Percentiles rank a stretch among this genome's conserved stretches.
These are phyloP conservation scores for Drosophila aldrichi DNA, from an alignment of 2,888 invertebrate genomes.

Conservation along the genomic window DNA sequence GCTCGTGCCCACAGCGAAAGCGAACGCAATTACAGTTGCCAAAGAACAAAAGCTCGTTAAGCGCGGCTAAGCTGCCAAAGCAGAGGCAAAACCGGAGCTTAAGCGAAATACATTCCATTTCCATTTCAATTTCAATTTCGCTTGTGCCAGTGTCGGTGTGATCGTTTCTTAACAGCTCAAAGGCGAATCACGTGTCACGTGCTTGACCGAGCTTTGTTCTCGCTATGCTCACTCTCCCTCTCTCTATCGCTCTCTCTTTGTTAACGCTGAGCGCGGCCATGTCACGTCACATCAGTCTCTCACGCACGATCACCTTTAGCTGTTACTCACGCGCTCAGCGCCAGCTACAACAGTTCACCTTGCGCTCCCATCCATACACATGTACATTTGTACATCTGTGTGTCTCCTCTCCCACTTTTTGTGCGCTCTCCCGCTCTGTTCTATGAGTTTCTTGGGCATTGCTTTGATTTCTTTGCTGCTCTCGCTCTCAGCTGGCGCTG, in stretches of 20 bases:
- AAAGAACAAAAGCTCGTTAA: slow-evolving; percentile 67
- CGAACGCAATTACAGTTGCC: slow-evolving; percentile 68
- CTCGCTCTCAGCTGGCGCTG: slow-evolving; percentile 39
- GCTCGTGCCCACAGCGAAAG: slow-evolving; percentile 30
- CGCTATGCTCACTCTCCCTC: background rate
- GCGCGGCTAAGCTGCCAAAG: slow-evolving; percentile 36
- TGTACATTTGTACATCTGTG: background rate
- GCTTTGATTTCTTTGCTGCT: slow-evolving; percentile 16
- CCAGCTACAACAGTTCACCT: slow-evolving; percentile 38
- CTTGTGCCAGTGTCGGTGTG: slow-evolving; percentile 5
- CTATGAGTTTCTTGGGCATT: slow-evolving; percentile 29
- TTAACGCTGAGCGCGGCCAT: slow-evolving; percentile 10
- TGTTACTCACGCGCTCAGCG: slow-evolving; percentile 60
- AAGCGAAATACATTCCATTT: slow-evolving; percentile 3
- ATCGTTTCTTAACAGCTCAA: slow-evolving; percentile 22
- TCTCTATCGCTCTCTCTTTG: background rate
- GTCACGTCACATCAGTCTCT: slow-evolving; percentile 22
- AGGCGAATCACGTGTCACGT: slow-evolving; percentile 36
- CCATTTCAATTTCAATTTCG: slow-evolving; percentile 18
- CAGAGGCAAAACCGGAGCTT: slow-evolving; percentile 1
- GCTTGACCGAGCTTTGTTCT: slow-evolving; percentile 19
- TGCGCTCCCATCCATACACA: slow-evolving; percentile 18
- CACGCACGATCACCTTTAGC: slow-evolving; percentile 44
- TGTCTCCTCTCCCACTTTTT: slow-evolving; percentile 23
- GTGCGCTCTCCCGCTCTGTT: slow-evolving; percentile 14